These are phyloP conservation scores for Rhipidura dahli DNA, from an alignment of 2,113 vertebrate species.

Conservation along the genomic window DNA sequence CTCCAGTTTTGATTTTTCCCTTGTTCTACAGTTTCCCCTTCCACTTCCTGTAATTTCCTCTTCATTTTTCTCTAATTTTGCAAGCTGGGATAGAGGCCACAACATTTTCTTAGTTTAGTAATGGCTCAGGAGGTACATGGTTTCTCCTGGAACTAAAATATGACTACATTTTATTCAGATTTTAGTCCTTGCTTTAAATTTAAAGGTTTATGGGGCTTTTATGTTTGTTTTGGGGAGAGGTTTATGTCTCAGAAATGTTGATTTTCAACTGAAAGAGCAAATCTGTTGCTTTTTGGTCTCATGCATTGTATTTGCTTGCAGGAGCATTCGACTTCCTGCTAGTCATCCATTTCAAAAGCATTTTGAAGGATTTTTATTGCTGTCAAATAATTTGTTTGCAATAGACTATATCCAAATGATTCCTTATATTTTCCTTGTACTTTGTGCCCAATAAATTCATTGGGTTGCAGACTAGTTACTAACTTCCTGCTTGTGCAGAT, in stretches of 20 bases:
- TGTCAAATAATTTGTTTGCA: neutral
- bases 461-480: neutral
- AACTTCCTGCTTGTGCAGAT: neutral
- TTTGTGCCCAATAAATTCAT: neutral
- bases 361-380: neutral
- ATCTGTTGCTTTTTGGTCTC: neutral
- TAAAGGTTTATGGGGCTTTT: neutral
- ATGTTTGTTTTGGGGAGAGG: neutral
- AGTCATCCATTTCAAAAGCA: neutral
- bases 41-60: neutral
- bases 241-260: neutral
- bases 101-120: neutral
- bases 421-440: neutral
- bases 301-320: neutral
- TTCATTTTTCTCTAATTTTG: neutral
- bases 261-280: conserved; percentile 11
- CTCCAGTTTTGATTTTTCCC: neutral
- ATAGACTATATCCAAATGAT: neutral
- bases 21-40: neutral
- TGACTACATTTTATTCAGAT: neutral
- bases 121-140: neutral
- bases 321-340: neutral
- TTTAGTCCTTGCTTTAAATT: neutral
- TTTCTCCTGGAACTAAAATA: neutral
- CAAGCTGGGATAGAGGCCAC: neutral